Conservation (phyloP, 2,797 vertebrate species). For the Lithobates pipiens region DNA sequence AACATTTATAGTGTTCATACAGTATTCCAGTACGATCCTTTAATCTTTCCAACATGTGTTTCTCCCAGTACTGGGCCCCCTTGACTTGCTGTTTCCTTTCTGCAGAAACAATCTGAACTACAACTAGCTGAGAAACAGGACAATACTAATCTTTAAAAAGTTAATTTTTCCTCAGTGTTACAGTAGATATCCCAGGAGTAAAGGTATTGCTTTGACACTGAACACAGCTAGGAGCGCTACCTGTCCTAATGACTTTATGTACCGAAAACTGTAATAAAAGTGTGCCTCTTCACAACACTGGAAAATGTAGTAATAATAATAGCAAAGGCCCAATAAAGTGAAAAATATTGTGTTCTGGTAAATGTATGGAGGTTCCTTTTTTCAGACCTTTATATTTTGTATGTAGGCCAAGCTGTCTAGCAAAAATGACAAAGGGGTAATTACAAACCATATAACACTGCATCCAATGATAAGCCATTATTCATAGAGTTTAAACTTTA, state of each 20-base stretch:
- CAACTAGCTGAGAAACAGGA: neutral
- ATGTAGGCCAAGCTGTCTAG: too few species aligned
- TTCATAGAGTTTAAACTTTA: too few species aligned
- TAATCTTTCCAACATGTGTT: conserved; percentile 52
- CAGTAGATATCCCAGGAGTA: conserved; percentile 27
- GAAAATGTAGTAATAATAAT: neutral
- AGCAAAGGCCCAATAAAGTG: too few species aligned
- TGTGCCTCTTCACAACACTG: neutral
- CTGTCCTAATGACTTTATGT: conserved; percentile 1
- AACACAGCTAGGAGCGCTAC: conserved; percentile 3
- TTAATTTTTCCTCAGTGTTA: conserved; percentile 19
- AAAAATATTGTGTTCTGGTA: too few species aligned
- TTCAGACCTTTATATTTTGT: too few species aligned
- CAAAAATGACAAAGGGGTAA: too few species aligned
- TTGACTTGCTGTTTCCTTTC: neutral
- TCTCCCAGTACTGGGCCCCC: conserved; percentile 29
- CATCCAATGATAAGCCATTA: too few species aligned
- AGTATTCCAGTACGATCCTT: conserved; percentile 19
- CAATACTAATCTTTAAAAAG: neutral
- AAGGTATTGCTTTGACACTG: neutral
- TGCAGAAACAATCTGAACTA: neutral
- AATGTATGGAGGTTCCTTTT: too few species aligned
- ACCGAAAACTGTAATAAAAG: conserved; percentile 27
- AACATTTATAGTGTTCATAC: conserved; percentile 24
- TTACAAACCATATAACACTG: too few species aligned